Conservation (phyloP, 2,888 invertebrate genomes). For the Chironomus riparius region DNA sequence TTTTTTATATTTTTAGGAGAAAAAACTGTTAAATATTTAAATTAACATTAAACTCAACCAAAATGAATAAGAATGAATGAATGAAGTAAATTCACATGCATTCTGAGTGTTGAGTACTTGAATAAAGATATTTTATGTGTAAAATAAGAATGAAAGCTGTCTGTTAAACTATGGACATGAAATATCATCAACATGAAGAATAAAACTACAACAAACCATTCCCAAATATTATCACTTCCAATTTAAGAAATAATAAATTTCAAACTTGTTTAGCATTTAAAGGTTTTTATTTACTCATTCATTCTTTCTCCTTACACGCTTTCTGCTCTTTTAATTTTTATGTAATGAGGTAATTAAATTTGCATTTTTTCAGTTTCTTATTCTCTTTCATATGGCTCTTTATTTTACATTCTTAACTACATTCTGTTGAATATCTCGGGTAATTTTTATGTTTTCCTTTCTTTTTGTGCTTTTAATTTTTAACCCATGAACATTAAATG, state of each 20-base stretch:
- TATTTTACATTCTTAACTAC: neutral
- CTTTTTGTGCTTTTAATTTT: neutral
- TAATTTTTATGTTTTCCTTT: neutral
- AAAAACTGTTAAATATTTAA: neutral
- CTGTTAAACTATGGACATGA: neutral
- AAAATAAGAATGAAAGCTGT: slow-evolving; percentile 2
- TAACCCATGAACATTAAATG: neutral
- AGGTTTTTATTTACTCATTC: neutral
- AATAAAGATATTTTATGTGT: neutral
- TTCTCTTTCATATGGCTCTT: neutral
- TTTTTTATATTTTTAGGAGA: no score
- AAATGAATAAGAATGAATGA: neutral
- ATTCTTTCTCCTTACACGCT: slow-evolving; percentile 5
- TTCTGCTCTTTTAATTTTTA: slow-evolving; percentile 7
- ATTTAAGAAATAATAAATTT: slow-evolving; percentile 23
- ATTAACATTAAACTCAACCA: neutral
- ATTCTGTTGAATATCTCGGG: neutral
- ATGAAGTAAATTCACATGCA: neutral
- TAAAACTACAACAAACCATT: slow-evolving; percentile 23
- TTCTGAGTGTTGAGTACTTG: neutral
- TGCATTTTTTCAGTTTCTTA: slow-evolving; percentile 10
- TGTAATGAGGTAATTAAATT: slow-evolving; percentile 21
- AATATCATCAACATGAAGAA: slow-evolving; percentile 13
- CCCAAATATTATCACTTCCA: slow-evolving; percentile 23
- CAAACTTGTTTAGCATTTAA: slow-evolving; percentile 21